Evolutionary conservation across 2,888 invertebrate genomes (phyloP).

Genomic region (Leptogaster cylindrica): DNA sequence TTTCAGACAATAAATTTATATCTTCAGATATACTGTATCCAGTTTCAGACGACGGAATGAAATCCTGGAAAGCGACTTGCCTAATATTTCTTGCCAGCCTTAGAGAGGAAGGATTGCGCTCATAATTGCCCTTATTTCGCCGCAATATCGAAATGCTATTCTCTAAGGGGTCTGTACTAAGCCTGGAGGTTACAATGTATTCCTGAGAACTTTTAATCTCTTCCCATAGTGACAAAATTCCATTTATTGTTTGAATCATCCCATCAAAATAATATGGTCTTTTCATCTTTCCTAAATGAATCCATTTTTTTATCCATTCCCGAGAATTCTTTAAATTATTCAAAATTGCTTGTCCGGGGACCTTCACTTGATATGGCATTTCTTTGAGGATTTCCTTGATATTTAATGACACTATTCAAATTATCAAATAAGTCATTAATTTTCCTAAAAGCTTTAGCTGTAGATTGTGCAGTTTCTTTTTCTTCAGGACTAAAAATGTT

Average conservation of each 20-base stretch:
- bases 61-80: background rate
- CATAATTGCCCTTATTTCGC: background rate
- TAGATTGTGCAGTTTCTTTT: background rate
- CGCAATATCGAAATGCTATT: background rate
- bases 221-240: background rate
- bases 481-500: too few relatives aligned
- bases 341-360: background rate
- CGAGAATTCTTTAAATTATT: background rate
- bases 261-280: background rate
- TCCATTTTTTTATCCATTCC: background rate
- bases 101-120: background rate
- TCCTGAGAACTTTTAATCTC: background rate
- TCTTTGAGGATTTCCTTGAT: background rate
- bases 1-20: background rate
- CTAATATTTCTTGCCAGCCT: background rate
- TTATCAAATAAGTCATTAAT: background rate
- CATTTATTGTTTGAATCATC: background rate
- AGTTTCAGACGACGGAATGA: background rate
- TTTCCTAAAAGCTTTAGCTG: background rate
- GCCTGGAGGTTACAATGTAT: too few relatives aligned
- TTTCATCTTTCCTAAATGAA: background rate
- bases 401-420: constrained; percentile 6
- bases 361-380: background rate
- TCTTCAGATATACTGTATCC: background rate
- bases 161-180: background rate